Percentiles rank a stretch among this genome's conserved stretches.
Evolutionary conservation across 2,113 vertebrate genomes (phyloP).

Genomic region (Cygnus atratus): DNA sequence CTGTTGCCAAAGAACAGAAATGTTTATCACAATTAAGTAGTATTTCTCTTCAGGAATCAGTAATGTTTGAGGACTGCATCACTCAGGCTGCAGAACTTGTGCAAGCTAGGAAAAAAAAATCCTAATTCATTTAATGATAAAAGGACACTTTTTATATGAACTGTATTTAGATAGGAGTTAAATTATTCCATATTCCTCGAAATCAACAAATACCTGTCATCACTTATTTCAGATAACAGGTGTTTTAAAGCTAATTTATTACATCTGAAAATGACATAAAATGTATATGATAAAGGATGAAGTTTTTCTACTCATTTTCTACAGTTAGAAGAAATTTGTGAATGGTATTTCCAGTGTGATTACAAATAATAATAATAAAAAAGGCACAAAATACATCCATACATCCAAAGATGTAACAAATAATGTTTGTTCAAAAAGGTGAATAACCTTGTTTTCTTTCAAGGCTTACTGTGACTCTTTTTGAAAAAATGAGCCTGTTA

Average conservation of each 20-base stretch:
- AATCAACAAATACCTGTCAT: neutral
- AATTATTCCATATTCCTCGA: neutral
- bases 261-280: neutral
- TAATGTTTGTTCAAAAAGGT: neutral
- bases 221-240: neutral
- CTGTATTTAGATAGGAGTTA: neutral
- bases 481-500: neutral
- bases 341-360: neutral
- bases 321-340: neutral
- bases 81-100: neutral
- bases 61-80: neutral
- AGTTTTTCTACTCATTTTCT: neutral
- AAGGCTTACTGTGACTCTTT: neutral
- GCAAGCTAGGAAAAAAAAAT: neutral
- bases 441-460: neutral
- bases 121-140: neutral
- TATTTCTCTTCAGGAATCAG: neutral
- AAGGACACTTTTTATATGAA: neutral
- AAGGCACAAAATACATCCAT: neutral
- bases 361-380: neutral
- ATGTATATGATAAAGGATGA: neutral
- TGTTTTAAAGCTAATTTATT: neutral
- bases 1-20: neutral
- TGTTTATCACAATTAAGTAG: neutral
- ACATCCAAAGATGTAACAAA: neutral